Conservation (phyloP, 2,113 vertebrate genomes). For the Prionailurus viverrinus region DNA sequence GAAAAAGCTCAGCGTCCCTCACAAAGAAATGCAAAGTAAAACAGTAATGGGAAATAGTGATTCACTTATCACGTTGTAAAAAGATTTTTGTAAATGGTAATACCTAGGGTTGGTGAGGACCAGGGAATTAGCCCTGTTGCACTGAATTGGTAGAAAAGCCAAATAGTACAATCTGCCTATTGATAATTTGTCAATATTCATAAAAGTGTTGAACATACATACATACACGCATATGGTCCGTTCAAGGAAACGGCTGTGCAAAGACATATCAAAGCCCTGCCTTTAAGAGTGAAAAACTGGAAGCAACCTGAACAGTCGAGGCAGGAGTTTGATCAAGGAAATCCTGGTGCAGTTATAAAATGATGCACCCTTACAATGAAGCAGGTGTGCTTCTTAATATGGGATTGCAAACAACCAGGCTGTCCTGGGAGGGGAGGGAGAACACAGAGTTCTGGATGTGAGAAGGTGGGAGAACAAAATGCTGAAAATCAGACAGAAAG, state of each 20-base stretch:
- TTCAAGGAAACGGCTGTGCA: not conserved
- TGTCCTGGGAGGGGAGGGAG: not conserved
- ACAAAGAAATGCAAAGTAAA: constrained; percentile 13
- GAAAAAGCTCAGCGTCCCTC: not conserved
- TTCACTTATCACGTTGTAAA: not conserved
- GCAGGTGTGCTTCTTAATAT: not conserved
- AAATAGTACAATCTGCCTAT: not conserved
- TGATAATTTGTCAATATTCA: not conserved
- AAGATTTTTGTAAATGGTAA: not conserved
- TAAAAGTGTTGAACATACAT: not conserved
- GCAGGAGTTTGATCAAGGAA: not conserved
- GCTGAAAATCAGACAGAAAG: not conserved
- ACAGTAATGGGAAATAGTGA: not conserved
- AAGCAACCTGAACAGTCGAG: not conserved
- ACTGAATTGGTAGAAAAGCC: not conserved
- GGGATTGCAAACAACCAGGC: not conserved
- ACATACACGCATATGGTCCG: not conserved
- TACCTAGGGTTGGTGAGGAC: not conserved
- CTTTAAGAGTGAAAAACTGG: not conserved
- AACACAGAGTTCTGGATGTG: not conserved
- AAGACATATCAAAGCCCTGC: not conserved
- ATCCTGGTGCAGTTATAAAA: not conserved
- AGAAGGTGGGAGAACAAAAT: fast-evolving
- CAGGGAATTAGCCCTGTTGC: not conserved
- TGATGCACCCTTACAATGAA: not conserved